Base-by-base conservation (phyloP, 1,140 invertebrate genomes). In the Stratiolaelaps scimitus region DNA sequence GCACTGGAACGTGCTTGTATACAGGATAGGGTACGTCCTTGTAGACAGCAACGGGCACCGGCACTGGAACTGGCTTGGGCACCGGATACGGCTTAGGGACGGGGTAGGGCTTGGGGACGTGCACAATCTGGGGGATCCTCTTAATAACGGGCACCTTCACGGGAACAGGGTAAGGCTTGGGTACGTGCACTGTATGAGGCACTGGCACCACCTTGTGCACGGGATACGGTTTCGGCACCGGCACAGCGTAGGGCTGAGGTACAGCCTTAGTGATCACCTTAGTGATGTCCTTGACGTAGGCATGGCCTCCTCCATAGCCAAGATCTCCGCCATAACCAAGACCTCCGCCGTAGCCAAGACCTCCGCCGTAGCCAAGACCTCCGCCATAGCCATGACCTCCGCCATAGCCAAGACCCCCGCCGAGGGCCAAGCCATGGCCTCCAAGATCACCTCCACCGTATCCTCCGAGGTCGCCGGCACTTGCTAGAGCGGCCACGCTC, bases 71-170 rank as follows among this genome's bases (percentile, higher is more conserved):
- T 17, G 23, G 26, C 53, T 60, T 60, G 53, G 26, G 53, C 15
- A 60, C 53, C 1, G 53, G 53, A 34, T 60, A 60, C 13, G 53
- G 53, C 53, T 60, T 60, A 26, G 53, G 53, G 15, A 60, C 53
- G 15, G 53, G 53, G 53, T 60, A 60, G 23, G 53, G 53, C 34
- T 60, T 60, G 53, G 53, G 53, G 2, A 60, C 53, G 23, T 60
- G 53, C 53, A 60, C 53, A 34, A 60, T 60, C 53, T 60, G 53
- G 34, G 53, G 53, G 23, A 60, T 60, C 53, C 23, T 60, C 53
- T 60, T 60, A 26, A 60, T 34, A 17, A 60, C 53, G 53, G 53
- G 53, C 26, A 60, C 53, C 53, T 60, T 60, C 13, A 60, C 53
- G 1, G 53, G 53, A 34, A 60, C 53, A 34, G 53, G 53, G 23